These are phyloP conservation scores for Micropoecilia bifurca DNA, from an alignment of 2,797 vertebrate genomes.

Conservation along the genomic window DNA sequence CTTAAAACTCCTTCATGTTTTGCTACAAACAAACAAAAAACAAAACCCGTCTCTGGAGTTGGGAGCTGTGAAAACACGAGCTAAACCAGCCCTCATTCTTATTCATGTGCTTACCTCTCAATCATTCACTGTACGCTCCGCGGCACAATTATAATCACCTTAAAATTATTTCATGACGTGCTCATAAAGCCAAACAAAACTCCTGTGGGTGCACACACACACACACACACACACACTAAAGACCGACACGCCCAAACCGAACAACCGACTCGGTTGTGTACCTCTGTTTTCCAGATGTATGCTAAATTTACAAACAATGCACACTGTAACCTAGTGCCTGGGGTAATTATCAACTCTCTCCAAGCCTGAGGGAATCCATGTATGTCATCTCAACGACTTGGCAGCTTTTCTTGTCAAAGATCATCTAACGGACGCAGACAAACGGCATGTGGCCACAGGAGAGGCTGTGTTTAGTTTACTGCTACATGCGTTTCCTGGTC, in stretches of 20 bases:
- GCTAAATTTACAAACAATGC: conserved; percentile 22
- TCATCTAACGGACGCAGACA: conserved; percentile 15
- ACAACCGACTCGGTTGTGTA: conserved; percentile 16
- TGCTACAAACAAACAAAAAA: conserved; percentile 32
- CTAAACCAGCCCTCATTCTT: conserved; percentile 53
- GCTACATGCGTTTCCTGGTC: conserved; percentile 8
- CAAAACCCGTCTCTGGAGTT: conserved; percentile 13
- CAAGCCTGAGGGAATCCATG: not conserved
- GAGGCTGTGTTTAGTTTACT: conserved; percentile 15
- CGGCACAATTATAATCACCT: conserved; percentile 80
- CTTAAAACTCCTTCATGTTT: conserved; percentile 43
- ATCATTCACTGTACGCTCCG: conserved; percentile 68
- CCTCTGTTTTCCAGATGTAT: conserved; percentile 15
- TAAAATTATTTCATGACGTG: conserved; percentile 74
- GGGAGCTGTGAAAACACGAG: conserved; percentile 8
- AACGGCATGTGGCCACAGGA: conserved; percentile 9
- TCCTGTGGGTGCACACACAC: conserved; percentile 1
- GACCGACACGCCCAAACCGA: conserved; percentile 1
- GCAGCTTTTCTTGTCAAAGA: conserved; percentile 32
- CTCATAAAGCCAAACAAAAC: conserved; percentile 61
- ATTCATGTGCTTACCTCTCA: conserved; percentile 72
- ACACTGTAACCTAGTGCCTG: conserved; percentile 23
- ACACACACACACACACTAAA: conserved; percentile 1
- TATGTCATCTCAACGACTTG: conserved; percentile 21
- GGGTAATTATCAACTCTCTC: not conserved